These are phyloP conservation scores for Pachydiplax longipennis DNA, from an alignment of 2,888 invertebrate genomes.

Conservation along the genomic window DNA sequence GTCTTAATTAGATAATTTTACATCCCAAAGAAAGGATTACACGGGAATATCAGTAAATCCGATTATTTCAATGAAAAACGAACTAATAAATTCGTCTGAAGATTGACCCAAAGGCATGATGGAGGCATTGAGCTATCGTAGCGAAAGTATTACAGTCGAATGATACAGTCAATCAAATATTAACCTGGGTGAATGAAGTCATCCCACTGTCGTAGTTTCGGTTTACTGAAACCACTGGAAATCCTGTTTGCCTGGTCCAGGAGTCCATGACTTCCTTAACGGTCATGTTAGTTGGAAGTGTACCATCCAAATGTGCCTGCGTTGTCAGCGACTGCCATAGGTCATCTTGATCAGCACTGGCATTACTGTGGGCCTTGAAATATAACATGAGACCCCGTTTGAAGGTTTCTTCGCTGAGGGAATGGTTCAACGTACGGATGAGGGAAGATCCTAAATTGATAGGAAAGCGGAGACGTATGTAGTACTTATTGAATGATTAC, in stretches of 20 bases:
- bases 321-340: slow-evolving; percentile 60
- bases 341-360: slow-evolving; percentile 60
- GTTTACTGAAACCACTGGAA: slow-evolving; percentile 53
- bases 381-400: slow-evolving; percentile 64
- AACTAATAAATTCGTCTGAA: too few relatives aligned
- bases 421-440: slow-evolving; percentile 75
- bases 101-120: too few relatives aligned
- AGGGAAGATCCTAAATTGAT: slow-evolving; percentile 68
- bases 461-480: not conserved
- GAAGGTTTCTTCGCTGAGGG: slow-evolving; percentile 70
- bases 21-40: too few relatives aligned
- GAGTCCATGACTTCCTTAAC: slow-evolving; percentile 59
- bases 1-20: too few relatives aligned
- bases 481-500: too few relatives aligned
- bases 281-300: slow-evolving; percentile 53
- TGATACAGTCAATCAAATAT: not conserved
- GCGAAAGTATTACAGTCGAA: too few relatives aligned
- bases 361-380: slow-evolving; percentile 59
- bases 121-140: too few relatives aligned
- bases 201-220: slow-evolving; percentile 51
- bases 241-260: slow-evolving; percentile 60
- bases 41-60: too few relatives aligned
- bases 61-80: too few relatives aligned
- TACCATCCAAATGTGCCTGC: slow-evolving; percentile 55
- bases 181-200: slow-evolving; percentile 53